Conservation (phyloP, 2,888 invertebrate species). For the Papilio protenor region DNA sequence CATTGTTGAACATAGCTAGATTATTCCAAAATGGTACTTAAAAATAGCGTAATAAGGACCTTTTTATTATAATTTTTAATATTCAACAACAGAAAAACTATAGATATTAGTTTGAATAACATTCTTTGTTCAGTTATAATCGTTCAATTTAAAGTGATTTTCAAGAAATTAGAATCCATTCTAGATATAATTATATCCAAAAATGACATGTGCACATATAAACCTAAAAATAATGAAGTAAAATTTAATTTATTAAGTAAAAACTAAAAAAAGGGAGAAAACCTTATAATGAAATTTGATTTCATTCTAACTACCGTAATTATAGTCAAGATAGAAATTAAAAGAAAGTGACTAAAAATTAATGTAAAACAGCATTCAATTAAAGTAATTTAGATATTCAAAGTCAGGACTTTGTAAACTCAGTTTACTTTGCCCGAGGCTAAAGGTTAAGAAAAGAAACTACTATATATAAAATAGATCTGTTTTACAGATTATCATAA, state of each 20-base stretch:
- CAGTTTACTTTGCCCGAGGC: neutral
- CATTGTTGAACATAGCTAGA: neutral
- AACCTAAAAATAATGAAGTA: neutral
- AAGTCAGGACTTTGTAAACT: neutral
- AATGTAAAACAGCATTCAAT: neutral
- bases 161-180: neutral
- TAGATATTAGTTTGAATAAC: neutral
- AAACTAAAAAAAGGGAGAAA: neutral
- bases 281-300: slow-evolving; percentile 1
- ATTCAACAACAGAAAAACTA: neutral
- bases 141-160: neutral
- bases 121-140: neutral
- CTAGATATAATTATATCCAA: neutral
- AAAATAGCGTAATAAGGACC: neutral
- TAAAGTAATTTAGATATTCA: neutral
- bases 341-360: neutral
- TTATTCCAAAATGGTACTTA: neutral
- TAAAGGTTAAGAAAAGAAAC: neutral
- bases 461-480: neutral
- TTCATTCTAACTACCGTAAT: neutral
- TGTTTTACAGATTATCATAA: slow-evolving; percentile 1
- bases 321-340: neutral
- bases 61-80: neutral
- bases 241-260: neutral
- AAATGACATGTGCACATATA: neutral